These are phyloP conservation scores for Siniperca knerii DNA, from an alignment of 2,113 vertebrate species.

Conservation along the genomic window DNA sequence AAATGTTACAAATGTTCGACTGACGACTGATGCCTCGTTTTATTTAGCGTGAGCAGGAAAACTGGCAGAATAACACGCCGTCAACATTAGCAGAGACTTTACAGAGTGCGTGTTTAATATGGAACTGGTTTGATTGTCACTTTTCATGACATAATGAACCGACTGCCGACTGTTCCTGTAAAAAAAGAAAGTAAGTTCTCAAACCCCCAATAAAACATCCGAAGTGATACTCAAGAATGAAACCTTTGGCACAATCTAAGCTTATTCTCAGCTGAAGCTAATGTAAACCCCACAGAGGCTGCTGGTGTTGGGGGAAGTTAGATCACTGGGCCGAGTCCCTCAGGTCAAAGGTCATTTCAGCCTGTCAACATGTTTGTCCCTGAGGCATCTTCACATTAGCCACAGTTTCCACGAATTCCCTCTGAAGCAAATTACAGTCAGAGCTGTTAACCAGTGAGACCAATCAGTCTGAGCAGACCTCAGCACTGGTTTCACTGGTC, in stretches of 20 bases:
- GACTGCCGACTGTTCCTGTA: not conserved
- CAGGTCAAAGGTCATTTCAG: constrained; percentile 16
- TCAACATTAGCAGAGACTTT: too few species aligned
- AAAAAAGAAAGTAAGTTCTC: not conserved
- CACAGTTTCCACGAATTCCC: constrained; percentile 14
- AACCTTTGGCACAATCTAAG: not conserved
- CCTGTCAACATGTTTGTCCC: constrained; percentile 34
- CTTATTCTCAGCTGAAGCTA: not conserved
- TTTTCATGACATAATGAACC: too few species aligned
- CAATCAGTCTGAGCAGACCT: constrained; percentile 12
- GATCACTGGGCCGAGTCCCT: not conserved
- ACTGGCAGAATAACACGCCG: too few species aligned
- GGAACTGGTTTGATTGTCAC: too few species aligned
- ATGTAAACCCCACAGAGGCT: not conserved
- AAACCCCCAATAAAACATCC: not conserved
- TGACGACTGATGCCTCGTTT: too few species aligned
- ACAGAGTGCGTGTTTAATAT: too few species aligned
- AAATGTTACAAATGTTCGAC: too few species aligned
- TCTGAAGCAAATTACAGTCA: constrained; percentile 5
- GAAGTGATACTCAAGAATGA: not conserved
- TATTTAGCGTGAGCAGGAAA: too few species aligned
- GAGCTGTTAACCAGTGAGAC: constrained; percentile 13
- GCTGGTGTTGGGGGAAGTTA: not conserved
- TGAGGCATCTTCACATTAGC: not conserved
- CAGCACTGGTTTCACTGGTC: constrained; percentile 6